Base-by-base conservation (phyloP, 2,888 invertebrate genomes). In the Aromia moschata region DNA sequence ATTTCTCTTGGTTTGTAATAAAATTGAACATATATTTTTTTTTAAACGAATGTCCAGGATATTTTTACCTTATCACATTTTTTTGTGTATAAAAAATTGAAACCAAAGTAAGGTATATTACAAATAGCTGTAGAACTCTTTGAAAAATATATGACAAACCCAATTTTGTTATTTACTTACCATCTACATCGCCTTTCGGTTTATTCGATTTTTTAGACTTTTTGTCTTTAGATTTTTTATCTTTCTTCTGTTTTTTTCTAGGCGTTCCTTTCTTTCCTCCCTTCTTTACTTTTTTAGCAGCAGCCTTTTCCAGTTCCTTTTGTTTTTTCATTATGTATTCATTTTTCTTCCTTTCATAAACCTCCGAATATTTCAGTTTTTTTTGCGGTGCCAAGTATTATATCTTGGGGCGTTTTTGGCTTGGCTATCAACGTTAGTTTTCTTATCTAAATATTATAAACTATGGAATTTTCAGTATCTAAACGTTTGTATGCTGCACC, bases 361-460 rank as follows among this genome's bases (percentile, higher is more conserved):
- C 58, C 60, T 70, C 65, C 0, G 59, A 40, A 49, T 69, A 68
- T 58, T 70, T 72, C 15, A 68, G 58, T 1, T 57, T 49, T n/a
- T 41, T 56, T 61, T 0, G 72, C 70, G 2, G 62, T 63, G 33
- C 69, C 51, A 10, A 37, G 38, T 7, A 72, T 38, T 10, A 70
- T 60, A 16, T 68, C 56, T 30, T 68, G 45, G 0, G 70, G 66
- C 2, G 62, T 46, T 3, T 41, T 54, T 2, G 71, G 72, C 37
- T 59, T 58, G 2, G 58, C 67, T 16, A 70, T 38, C 36, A 72
- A 44, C 15, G 56, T 57, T 5, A 72, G 44, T 59, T 69, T 70
- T 14, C 51, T 59, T 1, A 33, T 14, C 68, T 71, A 44, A 55
- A 11, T 33, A n/a, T n/a, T n/a, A n/a, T n/a, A n/a, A n/a, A n/a